phyloP scores from a whole-genome alignment of 2,888 invertebrate species.

The Cactoblastis cactorum region DNA sequence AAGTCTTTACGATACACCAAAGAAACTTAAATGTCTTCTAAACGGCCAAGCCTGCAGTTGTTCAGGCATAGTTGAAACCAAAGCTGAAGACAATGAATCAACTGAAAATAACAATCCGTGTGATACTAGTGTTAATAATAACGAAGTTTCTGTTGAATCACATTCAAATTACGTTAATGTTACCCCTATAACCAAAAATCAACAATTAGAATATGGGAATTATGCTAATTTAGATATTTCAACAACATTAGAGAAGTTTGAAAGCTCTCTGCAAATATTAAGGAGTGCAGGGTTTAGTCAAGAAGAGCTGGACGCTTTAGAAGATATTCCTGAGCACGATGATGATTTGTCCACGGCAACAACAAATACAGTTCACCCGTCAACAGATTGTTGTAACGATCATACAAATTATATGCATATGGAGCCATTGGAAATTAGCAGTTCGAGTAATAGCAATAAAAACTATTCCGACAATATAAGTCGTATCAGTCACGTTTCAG shows the following conservation, averaged over 20 bases:
- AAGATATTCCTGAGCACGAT: slow-evolving; percentile 69
- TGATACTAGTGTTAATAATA: slow-evolving; percentile 50
- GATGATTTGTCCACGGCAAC: slow-evolving; percentile 65
- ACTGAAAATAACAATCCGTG: slow-evolving; percentile 38
- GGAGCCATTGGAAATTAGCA: slow-evolving; percentile 61
- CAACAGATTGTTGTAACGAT: slow-evolving; percentile 59
- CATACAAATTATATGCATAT: slow-evolving; percentile 64
- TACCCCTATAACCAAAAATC: slow-evolving; percentile 52
- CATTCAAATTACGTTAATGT: slow-evolving; percentile 77
- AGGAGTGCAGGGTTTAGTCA: slow-evolving; percentile 80
- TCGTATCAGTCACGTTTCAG: slow-evolving; percentile 74
- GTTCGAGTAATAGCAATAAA: slow-evolving; percentile 60
- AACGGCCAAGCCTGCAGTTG: slow-evolving; percentile 79
- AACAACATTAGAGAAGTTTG: slow-evolving; percentile 87
- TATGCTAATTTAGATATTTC: slow-evolving; percentile 89
- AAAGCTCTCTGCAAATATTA: slow-evolving; percentile 85
- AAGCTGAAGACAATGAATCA: slow-evolving; percentile 56
- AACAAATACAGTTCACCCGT: slow-evolving; percentile 56
- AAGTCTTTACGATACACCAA: slow-evolving; percentile 86
- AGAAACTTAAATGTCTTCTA: slow-evolving; percentile 85
- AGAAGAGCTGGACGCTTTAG: slow-evolving; percentile 73
- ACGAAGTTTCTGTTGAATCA: slow-evolving; percentile 35
- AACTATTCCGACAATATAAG: slow-evolving; percentile 75
- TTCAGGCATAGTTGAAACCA: slow-evolving; percentile 76
- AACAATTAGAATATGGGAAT: slow-evolving; percentile 70